These are phyloP conservation scores for Notamacropus eugenii DNA, from an alignment of 2,797 vertebrate species.

Conservation along the genomic window DNA sequence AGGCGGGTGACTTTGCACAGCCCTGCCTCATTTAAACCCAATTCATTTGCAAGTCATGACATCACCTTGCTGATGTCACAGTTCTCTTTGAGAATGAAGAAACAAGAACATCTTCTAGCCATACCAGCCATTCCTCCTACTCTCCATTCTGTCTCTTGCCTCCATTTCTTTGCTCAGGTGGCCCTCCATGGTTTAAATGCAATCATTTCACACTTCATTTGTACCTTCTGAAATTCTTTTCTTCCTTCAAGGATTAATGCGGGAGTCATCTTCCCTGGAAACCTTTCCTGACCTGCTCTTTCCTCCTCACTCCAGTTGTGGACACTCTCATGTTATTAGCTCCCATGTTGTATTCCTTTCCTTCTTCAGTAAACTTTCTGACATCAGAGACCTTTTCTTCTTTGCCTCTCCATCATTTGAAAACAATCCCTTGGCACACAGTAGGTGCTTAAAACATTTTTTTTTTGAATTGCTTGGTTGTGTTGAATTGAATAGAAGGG, in stretches of 20 bases:
- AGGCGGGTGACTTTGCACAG: neutral
- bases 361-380: neutral
- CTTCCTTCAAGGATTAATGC: neutral
- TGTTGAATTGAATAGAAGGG: neutral
- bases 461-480: neutral
- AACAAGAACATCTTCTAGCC: neutral
- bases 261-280: neutral
- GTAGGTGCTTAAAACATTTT: neutral
- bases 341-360: neutral
- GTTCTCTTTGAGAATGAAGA: too few species aligned
- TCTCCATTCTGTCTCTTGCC: neutral
- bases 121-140: neutral
- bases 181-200: neutral
- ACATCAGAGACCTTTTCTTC: neutral
- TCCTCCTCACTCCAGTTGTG: neutral
- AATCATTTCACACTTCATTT: neutral
- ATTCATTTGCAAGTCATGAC: neutral
- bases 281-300: neutral
- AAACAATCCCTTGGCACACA: neutral
- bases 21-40: neutral
- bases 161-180: neutral
- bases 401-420: neutral
- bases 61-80: neutral
- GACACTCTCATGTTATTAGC: neutral
- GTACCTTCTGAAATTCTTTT: neutral